phyloP scores from a whole-genome alignment of 92 coral and sea anemone genomes.

The Epizoanthus scotinus region DNA sequence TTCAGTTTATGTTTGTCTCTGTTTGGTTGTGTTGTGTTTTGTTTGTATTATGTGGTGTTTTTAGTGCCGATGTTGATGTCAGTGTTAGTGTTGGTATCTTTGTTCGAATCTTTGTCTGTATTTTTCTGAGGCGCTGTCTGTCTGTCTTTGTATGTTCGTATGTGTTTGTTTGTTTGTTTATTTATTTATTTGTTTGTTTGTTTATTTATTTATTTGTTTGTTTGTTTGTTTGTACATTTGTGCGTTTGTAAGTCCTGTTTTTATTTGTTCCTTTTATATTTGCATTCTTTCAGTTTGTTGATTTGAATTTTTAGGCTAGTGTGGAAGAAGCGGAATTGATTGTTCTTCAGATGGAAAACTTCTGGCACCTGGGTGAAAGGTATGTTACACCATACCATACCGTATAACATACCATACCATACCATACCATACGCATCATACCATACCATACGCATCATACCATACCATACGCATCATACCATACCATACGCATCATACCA shows the following conservation, averaged over 20 bases:
- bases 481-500: too few species aligned
- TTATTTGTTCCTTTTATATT: neutral
- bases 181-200: neutral
- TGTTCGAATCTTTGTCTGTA: neutral
- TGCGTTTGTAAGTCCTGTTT: neutral
- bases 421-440: too few species aligned
- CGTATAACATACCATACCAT: too few species aligned
- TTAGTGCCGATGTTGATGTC: neutral
- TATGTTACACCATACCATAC: constrained; percentile 29
- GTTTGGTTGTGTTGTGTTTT: neutral
- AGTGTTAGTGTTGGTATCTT: too few species aligned
- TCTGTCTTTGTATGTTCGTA: neutral
- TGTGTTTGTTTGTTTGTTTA: neutral
- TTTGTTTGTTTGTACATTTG: neutral
- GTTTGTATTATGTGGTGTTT: neutral
- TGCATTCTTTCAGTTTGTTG: neutral
- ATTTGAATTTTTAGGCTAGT: constrained; percentile 48
- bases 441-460: too few species aligned
- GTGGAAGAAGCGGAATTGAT: constrained; percentile 61
- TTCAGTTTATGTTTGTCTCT: neutral
- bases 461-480: too few species aligned
- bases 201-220: neutral
- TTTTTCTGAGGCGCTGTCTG: neutral
- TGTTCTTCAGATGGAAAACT: constrained; percentile 75
- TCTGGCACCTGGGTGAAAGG: constrained; percentile 91